Percentiles rank a stretch among this genome's conserved stretches.
phyloP scores from a whole-genome alignment of 2,113 vertebrate genomes.

The Thryonomys swinderianus region DNA sequence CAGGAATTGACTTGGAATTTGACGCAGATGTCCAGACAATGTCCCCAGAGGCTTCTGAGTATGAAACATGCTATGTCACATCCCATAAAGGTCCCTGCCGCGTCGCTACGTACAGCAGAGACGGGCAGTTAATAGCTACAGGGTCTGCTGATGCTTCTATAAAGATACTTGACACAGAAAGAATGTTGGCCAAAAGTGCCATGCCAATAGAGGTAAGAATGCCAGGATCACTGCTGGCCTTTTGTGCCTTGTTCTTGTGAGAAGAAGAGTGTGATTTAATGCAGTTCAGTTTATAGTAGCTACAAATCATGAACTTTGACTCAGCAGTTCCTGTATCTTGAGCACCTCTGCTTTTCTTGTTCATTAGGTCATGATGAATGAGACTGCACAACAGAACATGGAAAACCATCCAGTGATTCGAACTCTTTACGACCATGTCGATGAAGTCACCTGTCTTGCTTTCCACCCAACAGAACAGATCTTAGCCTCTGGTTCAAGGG shows the following conservation, averaged over 20 bases:
- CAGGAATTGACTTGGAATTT: conserved; percentile 97
- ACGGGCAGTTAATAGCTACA: conserved; percentile 97
- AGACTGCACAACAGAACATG: conserved; percentile 99
- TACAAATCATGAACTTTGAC: not conserved
- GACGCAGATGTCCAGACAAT: conserved; percentile 98
- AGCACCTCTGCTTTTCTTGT: conserved; percentile 41
- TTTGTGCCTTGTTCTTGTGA: no score
- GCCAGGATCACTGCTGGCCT: accelerated
- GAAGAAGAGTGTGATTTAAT: not conserved
- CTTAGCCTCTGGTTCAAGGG: conserved; percentile 96
- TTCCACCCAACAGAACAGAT: conserved; percentile 99
- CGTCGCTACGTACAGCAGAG: conserved; percentile 96
- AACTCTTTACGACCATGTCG: conserved; percentile 98
- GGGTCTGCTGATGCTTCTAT: conserved; percentile 98
- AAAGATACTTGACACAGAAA: conserved; percentile 98
- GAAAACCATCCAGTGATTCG: conserved; percentile 99
- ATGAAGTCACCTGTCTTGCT: conserved; percentile 97
- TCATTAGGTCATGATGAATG: conserved; percentile 99
- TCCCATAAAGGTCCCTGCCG: conserved; percentile 98
- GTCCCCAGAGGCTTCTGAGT: conserved; percentile 98
- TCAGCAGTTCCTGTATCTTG: not conserved
- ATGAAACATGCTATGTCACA: conserved; percentile 98
- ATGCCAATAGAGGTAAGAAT: conserved; percentile 96
- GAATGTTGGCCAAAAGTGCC: conserved; percentile 98
- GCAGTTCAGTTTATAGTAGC: accelerated